phyloP scores from a whole-genome alignment of 1,140 invertebrate genomes.

The Fragariocoptes setiger region DNA sequence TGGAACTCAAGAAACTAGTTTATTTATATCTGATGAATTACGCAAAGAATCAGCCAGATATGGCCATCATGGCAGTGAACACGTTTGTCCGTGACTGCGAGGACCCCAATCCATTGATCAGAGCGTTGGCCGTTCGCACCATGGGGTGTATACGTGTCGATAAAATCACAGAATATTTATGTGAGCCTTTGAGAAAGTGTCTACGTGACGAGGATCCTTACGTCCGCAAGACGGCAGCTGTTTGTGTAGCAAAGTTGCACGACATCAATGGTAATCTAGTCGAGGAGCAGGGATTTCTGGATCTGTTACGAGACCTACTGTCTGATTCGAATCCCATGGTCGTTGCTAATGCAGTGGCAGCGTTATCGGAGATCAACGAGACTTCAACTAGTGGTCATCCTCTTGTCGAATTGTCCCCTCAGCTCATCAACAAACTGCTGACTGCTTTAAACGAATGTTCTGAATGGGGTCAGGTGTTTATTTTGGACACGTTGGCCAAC shows the following conservation, averaged over 20 bases:
- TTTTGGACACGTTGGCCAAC: constrained; percentile 84
- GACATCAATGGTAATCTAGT: constrained; percentile 93
- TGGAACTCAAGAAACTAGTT: constrained; percentile 95
- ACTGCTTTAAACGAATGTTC: constrained; percentile 97
- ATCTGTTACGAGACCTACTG: constrained; percentile 76
- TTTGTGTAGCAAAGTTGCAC: constrained; percentile 94
- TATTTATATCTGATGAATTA: constrained; percentile 99
- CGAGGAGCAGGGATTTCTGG: constrained; percentile 90
- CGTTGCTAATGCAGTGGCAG: constrained; percentile 94
- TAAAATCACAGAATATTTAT: constrained; percentile 98
- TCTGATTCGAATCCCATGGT: constrained; percentile 99
- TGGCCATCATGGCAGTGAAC: constrained; percentile 99
- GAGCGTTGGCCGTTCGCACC: constrained; percentile 85
- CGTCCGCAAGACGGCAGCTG: constrained; percentile 92
- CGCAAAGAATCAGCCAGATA: constrained; percentile 97
- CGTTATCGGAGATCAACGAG: constrained; percentile 92
- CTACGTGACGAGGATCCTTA: constrained; percentile 98
- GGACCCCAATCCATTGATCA: constrained; percentile 93
- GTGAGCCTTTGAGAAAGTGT: constrained; percentile 90
- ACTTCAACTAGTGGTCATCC: constrained; percentile 65
- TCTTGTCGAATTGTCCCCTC: constrained; percentile 80
- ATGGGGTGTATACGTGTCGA: constrained; percentile 99
- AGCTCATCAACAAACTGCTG: constrained; percentile 87
- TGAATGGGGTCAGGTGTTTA: constrained; percentile 96
- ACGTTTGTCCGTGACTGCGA: constrained; percentile 99